A percentile compares a stretch with the other conserved stretches of the same genome.
These are phyloP conservation scores for Lepetodrilus schrolli DNA, from an alignment of 2,888 invertebrate species.

Conservation along the genomic window DNA sequence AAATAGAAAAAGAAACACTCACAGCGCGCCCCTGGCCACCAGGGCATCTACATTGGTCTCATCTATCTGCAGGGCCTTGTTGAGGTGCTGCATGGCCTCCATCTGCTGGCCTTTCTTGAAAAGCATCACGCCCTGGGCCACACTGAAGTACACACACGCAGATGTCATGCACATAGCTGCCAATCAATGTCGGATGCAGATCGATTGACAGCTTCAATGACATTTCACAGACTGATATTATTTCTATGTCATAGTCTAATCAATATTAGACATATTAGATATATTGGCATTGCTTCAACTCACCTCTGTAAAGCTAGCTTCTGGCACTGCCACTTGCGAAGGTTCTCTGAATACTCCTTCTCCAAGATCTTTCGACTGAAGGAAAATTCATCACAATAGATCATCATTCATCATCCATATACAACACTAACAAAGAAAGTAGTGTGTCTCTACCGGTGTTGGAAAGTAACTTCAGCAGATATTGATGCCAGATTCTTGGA, in stretches of 20 bases:
- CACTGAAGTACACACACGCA: conserved; percentile 77
- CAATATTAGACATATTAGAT: no score
- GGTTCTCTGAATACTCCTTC: conserved; percentile 87
- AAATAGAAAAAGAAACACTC: conserved; percentile 75
- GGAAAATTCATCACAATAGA: no score
- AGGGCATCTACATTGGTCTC: conserved; percentile 91
- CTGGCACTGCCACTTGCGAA: conserved; percentile 91
- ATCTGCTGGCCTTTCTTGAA: conserved; percentile 86
- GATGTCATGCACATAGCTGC: no score
- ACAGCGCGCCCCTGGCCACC: conserved; percentile 82
- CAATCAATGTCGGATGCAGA: no score
- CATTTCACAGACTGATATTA: no score
- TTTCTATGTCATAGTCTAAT: no score
- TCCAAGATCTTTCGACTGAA: conserved; percentile 85
- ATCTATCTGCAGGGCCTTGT: conserved; percentile 73
- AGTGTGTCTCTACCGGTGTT: no score
- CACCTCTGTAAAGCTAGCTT: conserved; percentile 89
- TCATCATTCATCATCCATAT: no score
- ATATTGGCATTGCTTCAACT: background rate
- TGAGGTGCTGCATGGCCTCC: conserved; percentile 73
- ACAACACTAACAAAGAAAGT: no score
- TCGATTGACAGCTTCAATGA: no score
- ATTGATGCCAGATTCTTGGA: no score
- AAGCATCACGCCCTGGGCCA: conserved; percentile 95
- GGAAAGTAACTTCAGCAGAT: no score